phyloP scores from a whole-genome alignment of 2,113 vertebrate genomes.

The Columba livia region DNA sequence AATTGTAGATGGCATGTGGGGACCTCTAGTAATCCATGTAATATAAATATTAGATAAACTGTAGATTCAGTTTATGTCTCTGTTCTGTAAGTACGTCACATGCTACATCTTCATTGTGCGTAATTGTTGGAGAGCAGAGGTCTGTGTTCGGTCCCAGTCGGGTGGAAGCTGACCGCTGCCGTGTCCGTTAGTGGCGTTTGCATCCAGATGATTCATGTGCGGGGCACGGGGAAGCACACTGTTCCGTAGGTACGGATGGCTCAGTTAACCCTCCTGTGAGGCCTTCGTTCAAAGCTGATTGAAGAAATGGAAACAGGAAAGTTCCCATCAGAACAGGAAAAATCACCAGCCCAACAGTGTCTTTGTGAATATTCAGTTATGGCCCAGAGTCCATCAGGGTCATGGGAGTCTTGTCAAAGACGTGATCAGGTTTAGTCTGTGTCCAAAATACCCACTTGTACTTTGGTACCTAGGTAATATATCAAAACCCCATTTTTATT shows the following conservation, averaged over 20 bases:
- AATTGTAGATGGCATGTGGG: neutral
- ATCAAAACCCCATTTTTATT: neutral
- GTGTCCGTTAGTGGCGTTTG: neutral
- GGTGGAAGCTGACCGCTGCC: neutral
- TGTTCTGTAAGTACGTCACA: neutral
- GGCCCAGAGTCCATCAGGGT: neutral
- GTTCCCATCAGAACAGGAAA: neutral
- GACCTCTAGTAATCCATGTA: neutral
- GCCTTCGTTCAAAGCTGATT: neutral
- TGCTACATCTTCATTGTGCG: neutral
- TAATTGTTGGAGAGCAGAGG: neutral
- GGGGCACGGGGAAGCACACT: neutral
- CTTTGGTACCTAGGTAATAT: neutral
- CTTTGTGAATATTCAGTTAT: neutral
- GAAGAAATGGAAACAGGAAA: neutral
- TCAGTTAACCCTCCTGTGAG: neutral
- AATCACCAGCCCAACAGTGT: neutral
- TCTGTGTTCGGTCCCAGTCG: neutral
- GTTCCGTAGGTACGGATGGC: neutral
- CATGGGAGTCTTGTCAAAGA: neutral
- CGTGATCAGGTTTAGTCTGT: neutral
- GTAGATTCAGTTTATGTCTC: neutral
- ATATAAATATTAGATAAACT: conserved; percentile 49
- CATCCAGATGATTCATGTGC: neutral
- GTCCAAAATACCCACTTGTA: neutral